Percentiles rank a stretch among this genome's conserved stretches.
Evolutionary conservation across 2,888 invertebrate genomes (phyloP).

Genomic region (Adela reaumurella): DNA sequence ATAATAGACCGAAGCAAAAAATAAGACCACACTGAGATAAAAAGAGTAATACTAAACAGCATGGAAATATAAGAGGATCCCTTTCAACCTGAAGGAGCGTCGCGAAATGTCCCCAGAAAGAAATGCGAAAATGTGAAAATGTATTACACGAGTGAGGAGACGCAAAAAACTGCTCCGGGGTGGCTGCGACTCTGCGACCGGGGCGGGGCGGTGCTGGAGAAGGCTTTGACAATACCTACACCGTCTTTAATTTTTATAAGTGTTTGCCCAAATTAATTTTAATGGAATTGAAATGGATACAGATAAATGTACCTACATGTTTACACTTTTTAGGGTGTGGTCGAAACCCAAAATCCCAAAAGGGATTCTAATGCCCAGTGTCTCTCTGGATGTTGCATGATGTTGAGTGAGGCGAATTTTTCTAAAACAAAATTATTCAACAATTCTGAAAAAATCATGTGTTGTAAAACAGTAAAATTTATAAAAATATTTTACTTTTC

Average conservation of each 20-base stretch:
- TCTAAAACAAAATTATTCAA: too few relatives aligned
- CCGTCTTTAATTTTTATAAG: slow-evolving; percentile 35
- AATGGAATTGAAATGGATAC: too few relatives aligned
- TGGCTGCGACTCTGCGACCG: too few relatives aligned
- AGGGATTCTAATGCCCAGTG: too few relatives aligned
- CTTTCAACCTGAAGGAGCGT: not conserved
- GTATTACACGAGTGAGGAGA: slow-evolving; percentile 50
- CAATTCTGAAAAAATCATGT: too few relatives aligned
- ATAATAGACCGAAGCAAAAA: not conserved
- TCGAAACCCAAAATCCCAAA: too few relatives aligned
- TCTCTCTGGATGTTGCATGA: too few relatives aligned
- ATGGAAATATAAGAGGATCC: not conserved
- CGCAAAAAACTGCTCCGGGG: slow-evolving; percentile 31
- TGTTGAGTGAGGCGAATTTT: too few relatives aligned
- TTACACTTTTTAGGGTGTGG: too few relatives aligned
- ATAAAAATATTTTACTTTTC: too few relatives aligned
- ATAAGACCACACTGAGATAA: not conserved
- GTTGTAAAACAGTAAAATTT: too few relatives aligned
- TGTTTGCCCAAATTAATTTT: slow-evolving; percentile 19
- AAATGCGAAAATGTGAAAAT: slow-evolving; percentile 40
- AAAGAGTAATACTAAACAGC: not conserved
- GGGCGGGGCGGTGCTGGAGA: slow-evolving; percentile 27
- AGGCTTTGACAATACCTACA: slow-evolving; percentile 26
- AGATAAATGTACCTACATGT: too few relatives aligned
- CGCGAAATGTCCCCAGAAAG: not conserved